A percentile compares a stretch with the other conserved stretches of the same genome.
These are phyloP conservation scores for Morinoia aosen DNA, from an alignment of 2,888 invertebrate species.

Conservation along the genomic window DNA sequence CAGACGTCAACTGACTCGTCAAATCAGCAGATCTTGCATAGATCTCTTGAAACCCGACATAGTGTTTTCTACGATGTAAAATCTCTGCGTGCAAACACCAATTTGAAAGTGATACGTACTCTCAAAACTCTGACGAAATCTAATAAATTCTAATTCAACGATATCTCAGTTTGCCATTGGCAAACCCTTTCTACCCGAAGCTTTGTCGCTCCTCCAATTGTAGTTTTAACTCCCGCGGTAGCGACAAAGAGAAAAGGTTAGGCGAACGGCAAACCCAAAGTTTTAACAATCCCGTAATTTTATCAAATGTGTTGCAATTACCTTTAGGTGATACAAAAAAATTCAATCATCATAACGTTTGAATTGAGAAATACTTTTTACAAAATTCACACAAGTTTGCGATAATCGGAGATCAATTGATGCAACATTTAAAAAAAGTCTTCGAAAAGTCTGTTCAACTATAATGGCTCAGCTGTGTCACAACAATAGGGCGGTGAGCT, in stretches of 20 bases:
- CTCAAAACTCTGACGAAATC: not conserved
- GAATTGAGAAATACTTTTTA: not conserved
- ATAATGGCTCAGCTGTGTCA: not conserved
- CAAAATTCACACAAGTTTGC: not conserved
- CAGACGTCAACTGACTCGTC: not conserved
- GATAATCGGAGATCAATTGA: not conserved
- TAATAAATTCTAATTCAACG: not conserved
- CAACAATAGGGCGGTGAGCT: not conserved
- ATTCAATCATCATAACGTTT: not conserved
- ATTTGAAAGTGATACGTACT: not conserved
- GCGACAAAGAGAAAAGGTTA: not conserved
- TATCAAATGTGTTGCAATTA: not conserved
- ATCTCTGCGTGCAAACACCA: not conserved
- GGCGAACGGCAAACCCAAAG: not conserved
- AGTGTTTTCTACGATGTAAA: not conserved
- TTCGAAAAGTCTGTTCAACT: not conserved
- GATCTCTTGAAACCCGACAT: not conserved
- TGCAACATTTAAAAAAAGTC: not conserved
- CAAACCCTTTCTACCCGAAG: not conserved
- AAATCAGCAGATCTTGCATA: not conserved
- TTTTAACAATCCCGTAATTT: not conserved
- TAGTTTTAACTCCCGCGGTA: slow-evolving; percentile 15
- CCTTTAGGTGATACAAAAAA: not conserved
- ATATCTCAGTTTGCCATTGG: not conserved
- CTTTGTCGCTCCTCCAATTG: slow-evolving; percentile 38